These are phyloP conservation scores for Caenorhabditis auriculariae DNA, from an alignment of 2,888 invertebrate genomes.

Conservation along the genomic window DNA sequence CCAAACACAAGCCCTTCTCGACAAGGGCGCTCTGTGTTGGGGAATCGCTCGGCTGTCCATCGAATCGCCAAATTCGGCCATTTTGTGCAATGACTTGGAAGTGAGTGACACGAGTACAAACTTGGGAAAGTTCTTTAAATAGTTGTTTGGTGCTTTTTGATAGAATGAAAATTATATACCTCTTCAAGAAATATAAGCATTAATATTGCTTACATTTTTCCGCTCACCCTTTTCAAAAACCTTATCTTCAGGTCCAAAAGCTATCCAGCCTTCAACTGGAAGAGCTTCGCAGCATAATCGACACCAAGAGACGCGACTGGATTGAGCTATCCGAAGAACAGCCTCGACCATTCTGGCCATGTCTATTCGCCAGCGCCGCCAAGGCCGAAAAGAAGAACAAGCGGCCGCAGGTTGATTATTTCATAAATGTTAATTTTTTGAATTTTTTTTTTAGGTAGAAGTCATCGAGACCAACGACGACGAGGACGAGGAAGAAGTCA, in stretches of 20 bases:
- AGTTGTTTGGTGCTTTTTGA: too few relatives aligned
- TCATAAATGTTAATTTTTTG: background rate
- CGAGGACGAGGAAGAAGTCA: slow-evolving; percentile 31
- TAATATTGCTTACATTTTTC: too few relatives aligned
- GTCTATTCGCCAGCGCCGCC: slow-evolving; percentile 25
- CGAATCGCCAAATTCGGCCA: slow-evolving; percentile 14
- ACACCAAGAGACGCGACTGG: background rate
- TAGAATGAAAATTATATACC: too few relatives aligned
- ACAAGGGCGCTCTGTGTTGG: slow-evolving; percentile 42
- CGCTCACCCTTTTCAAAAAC: too few relatives aligned
- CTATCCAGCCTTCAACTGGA: background rate
- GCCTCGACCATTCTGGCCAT: slow-evolving; percentile 18
- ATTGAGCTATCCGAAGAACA: background rate
- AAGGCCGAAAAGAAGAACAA: slow-evolving; percentile 29
- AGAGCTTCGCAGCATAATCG: background rate
- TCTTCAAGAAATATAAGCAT: too few relatives aligned
- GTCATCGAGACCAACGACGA: slow-evolving; percentile 8
- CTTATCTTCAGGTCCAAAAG: too few relatives aligned
- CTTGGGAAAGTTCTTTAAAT: too few relatives aligned
- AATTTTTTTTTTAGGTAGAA: slow-evolving; percentile 12
- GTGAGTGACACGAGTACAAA: background rate
- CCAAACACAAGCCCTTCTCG: slow-evolving; percentile 17
- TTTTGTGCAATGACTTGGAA: slow-evolving; percentile 25
- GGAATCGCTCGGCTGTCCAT: slow-evolving; percentile 16
- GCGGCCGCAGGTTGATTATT: background rate